Base-by-base conservation (phyloP, 2,888 invertebrate species). In the Luperina nickerlii region DNA sequence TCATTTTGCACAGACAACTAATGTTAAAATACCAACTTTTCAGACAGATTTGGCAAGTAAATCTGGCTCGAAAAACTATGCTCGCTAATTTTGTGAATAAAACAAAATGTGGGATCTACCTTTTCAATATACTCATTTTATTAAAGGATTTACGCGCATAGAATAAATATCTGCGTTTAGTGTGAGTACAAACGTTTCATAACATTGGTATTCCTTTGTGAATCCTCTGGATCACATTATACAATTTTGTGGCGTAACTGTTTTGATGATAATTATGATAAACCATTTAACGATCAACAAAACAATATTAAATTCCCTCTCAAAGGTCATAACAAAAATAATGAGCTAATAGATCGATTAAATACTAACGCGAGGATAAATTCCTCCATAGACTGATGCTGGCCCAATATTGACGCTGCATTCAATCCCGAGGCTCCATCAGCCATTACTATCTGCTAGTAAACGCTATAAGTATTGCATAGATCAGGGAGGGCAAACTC, bases 21-120 rank as follows among this genome's bases (percentile, higher is more conserved):
- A 80, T 62, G 75, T 81, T 78, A 51, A 48, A 76, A 81, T 67
- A 57, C n/a, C 20, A 79, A 83, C 67, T 82, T 79, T 83, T 77
- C 62, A 73, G 69, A 62, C 70, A 79, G 54, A 80, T 72, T 83
- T 82, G 68, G 70, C 68, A 68, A 69, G 51, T 32, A 82, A 86
- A 82, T 74, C 73, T 69, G 57, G 42, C 48, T 66, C 20, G 27
- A 74, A 85, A 75, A 60, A 74, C 74, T 76, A 65, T 13, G 54
- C 27, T 68, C 27, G 15, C 27, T 38, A 67, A 70, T 57, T 69
- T 87, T 66, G 18, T 85, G 45, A 66, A 79, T 78, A 65, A 68
- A 83, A 76, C 57, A 42, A 74, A 84, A 66, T 60, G 42, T 71
- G 18, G 32, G 15, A 27, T 32, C n/a, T 48, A 42, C 18, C 42